phyloP scores from a whole-genome alignment of 1,140 invertebrate genomes.

The Drosophila funebris region DNA sequence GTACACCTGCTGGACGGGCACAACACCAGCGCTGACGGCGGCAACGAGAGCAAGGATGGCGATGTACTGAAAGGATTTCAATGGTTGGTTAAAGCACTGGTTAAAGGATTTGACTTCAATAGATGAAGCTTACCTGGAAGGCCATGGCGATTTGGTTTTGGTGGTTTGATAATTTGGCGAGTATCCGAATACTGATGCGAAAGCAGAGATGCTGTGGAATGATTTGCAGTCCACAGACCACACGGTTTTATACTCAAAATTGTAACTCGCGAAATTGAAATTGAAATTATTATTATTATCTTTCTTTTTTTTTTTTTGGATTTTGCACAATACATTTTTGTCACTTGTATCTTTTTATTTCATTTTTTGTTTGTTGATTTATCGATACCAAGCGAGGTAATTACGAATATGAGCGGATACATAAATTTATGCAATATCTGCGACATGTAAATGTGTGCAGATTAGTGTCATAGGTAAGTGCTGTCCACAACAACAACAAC shows the following conservation, averaged over 20 bases:
- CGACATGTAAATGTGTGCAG: slow-evolving; percentile 64
- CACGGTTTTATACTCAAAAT: slow-evolving; percentile 61
- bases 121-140: slow-evolving; percentile 57
- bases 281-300: slow-evolving; percentile 26
- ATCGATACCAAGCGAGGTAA: slow-evolving; percentile 47
- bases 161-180: slow-evolving; percentile 32
- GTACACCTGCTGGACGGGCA: slow-evolving; percentile 67
- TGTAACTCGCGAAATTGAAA: slow-evolving; percentile 49
- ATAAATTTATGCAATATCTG: slow-evolving; percentile 64
- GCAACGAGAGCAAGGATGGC: slow-evolving; percentile 67
- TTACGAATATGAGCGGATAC: slow-evolving; percentile 31
- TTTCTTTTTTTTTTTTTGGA: slow-evolving; percentile 32
- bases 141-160: slow-evolving; percentile 62
- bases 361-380: slow-evolving; percentile 52
- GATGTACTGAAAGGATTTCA: slow-evolving; percentile 43
- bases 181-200: slow-evolving; percentile 55
- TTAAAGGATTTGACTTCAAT: neutral
- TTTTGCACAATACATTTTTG: slow-evolving; percentile 63
- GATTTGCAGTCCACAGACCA: slow-evolving; percentile 56
- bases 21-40: slow-evolving; percentile 59
- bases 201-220: slow-evolving; percentile 67
- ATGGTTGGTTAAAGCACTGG: neutral
- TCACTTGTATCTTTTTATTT: slow-evolving; percentile 58
- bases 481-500: slow-evolving; percentile 4
- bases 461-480: slow-evolving; percentile 70